Percentiles rank a stretch among this genome's conserved stretches.
Conservation (phyloP, 2,113 vertebrate genomes). For the Lophochroa leadbeateri region DNA sequence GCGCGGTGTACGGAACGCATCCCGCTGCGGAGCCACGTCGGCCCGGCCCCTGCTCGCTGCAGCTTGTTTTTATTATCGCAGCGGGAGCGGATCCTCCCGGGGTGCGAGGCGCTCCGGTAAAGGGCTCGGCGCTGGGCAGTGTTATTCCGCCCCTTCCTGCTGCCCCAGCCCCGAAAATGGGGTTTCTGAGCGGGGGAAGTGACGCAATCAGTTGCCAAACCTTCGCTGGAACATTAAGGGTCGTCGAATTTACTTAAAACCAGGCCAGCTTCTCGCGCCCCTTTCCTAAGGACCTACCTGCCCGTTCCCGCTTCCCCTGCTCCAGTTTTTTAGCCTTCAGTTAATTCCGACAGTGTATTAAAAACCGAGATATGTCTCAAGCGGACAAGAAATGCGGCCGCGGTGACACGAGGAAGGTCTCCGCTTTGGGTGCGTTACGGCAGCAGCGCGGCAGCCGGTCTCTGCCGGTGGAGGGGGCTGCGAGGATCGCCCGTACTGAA, state of each 20-base stretch:
- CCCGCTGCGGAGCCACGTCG: neutral
- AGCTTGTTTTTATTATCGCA: neutral
- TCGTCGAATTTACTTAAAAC: neutral
- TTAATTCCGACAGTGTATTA: neutral
- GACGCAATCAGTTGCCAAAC: neutral
- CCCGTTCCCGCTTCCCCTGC: no score
- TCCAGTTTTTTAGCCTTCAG: neutral
- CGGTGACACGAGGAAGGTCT: neutral
- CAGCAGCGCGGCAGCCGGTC: neutral
- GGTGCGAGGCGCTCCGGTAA: no score
- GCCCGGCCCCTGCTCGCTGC: neutral
- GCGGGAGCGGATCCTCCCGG: no score
- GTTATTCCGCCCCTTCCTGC: neutral
- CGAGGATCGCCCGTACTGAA: neutral
- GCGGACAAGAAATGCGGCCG: neutral
- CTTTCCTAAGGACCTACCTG: neutral
- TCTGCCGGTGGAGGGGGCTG: neutral
- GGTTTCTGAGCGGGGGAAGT: neutral
- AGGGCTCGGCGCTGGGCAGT: fast-evolving
- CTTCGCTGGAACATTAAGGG: neutral
- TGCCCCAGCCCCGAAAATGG: neutral
- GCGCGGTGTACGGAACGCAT: neutral
- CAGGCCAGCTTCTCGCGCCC: neutral
- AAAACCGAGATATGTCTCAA: neutral
- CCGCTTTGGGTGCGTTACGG: neutral